Percentiles rank a stretch among this genome's conserved stretches.
Conservation (phyloP, 2,797 vertebrate genomes). For the Centroberyx gerrardi region DNA sequence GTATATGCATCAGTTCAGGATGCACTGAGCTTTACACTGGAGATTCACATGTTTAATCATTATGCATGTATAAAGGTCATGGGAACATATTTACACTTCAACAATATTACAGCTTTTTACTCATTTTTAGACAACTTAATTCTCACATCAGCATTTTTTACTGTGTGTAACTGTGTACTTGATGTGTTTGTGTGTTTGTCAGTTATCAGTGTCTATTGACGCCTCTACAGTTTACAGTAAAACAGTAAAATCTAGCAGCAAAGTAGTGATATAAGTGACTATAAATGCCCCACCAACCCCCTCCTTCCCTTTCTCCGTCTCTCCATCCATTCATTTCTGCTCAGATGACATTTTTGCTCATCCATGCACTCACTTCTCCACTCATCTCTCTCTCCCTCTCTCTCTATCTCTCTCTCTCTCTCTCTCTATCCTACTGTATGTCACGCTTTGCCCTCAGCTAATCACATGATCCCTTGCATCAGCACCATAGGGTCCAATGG, state of each 20-base stretch:
- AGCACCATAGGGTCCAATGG: constrained; percentile 45
- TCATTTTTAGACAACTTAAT: too few species aligned
- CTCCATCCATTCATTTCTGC: constrained; percentile 30
- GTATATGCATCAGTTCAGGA: neutral
- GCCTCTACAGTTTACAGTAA: neutral
- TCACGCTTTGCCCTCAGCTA: constrained; percentile 29
- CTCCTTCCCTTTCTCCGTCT: neutral
- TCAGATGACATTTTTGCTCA: constrained; percentile 22
- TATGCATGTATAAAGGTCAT: too few species aligned
- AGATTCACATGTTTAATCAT: too few species aligned
- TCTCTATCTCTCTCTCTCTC: constrained; percentile 10
- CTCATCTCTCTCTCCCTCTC: constrained; percentile 28
- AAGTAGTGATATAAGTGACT: neutral
- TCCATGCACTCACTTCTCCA: constrained; percentile 21
- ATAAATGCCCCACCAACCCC: neutral
- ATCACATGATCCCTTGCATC: constrained; percentile 49
- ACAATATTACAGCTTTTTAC: too few species aligned
- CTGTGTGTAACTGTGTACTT: constrained; percentile 11
- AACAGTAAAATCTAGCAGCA: neutral
- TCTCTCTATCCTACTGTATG: constrained; percentile 6
- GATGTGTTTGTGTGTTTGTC: constrained; percentile 15
- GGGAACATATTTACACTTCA: too few species aligned
- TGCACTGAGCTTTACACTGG: neutral
- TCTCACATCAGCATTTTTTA: constrained; percentile 11
- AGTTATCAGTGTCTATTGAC: neutral